phyloP scores from a whole-genome alignment of 2,888 invertebrate genomes.

The Cremastobaeus sp. region DNA sequence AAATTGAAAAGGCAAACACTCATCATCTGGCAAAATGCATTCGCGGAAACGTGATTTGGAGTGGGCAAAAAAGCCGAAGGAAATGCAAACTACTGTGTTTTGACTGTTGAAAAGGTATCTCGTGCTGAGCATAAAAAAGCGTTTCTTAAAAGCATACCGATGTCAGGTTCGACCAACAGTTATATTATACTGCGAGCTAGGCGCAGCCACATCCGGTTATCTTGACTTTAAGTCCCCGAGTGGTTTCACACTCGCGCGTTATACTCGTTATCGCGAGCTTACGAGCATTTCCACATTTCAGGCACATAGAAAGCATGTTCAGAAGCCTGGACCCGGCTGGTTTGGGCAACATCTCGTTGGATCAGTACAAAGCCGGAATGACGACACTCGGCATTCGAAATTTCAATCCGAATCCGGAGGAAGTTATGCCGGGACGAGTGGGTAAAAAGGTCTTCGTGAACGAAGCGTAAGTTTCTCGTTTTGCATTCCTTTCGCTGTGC shows the following conservation, averaged over 20 bases:
- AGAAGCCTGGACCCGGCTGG: slow-evolving; percentile 67
- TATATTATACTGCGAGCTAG: slow-evolving; percentile 45
- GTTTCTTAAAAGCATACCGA: slow-evolving; percentile 58
- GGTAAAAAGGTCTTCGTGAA: slow-evolving; percentile 64
- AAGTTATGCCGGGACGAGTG: slow-evolving; percentile 62
- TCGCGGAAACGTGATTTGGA: too few relatives aligned
- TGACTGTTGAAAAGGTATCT: slow-evolving; percentile 43
- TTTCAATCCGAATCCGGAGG: slow-evolving; percentile 63
- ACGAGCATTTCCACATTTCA: slow-evolving; percentile 57
- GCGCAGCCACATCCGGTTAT: slow-evolving; percentile 46
- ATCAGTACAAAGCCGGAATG: slow-evolving; percentile 69
- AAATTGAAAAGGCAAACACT: too few relatives aligned
- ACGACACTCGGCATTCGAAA: slow-evolving; percentile 65
- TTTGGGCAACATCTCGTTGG: slow-evolving; percentile 64
- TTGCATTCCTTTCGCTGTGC: too few relatives aligned
- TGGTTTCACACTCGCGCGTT: slow-evolving; percentile 15
- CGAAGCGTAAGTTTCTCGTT: slow-evolving; percentile 67
- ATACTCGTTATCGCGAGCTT: slow-evolving; percentile 35
- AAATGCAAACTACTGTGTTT: slow-evolving; percentile 26
- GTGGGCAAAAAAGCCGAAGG: not conserved
- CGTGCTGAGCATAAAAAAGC: slow-evolving; percentile 25
- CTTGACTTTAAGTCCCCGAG: slow-evolving; percentile 34
- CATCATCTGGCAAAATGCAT: too few relatives aligned
- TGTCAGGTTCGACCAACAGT: slow-evolving; percentile 50
- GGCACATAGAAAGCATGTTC: slow-evolving; percentile 70